A percentile compares a stretch with the other conserved stretches of the same genome.
phyloP scores from a whole-genome alignment of 2,888 invertebrate genomes.

The Chloroclystis v-ata region DNA sequence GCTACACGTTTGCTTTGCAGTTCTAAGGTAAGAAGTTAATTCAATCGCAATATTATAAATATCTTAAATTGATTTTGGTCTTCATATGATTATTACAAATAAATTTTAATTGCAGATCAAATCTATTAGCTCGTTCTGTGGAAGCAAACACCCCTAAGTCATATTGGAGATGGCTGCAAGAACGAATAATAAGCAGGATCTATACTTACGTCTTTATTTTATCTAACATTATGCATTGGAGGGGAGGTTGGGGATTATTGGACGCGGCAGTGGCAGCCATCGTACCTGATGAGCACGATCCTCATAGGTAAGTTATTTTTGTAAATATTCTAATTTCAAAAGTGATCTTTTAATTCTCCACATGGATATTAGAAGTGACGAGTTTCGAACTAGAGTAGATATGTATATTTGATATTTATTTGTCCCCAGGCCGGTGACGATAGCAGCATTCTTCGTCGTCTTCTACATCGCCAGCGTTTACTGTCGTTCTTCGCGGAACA shows the following conservation, averaged over 20 bases:
- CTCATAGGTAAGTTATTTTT: slow-evolving; percentile 46
- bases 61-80: neutral
- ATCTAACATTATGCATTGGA: slow-evolving; percentile 91
- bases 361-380: too few relatives aligned
- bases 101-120: slow-evolving; percentile 48
- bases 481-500: slow-evolving; percentile 71
- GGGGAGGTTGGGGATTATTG: slow-evolving; percentile 88
- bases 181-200: slow-evolving; percentile 77
- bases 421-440: slow-evolving; percentile 47
- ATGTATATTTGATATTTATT: neutral
- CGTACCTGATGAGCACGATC: slow-evolving; percentile 42
- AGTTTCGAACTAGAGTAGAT: too few relatives aligned
- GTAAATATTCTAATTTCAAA: neutral
- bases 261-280: slow-evolving; percentile 80
- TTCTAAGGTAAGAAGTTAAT: slow-evolving; percentile 56
- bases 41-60: neutral
- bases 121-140: slow-evolving; percentile 49
- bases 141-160: slow-evolving; percentile 16
- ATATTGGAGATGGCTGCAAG: slow-evolving; percentile 47
- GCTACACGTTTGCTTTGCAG: slow-evolving; percentile 76
- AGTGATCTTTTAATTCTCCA: too few relatives aligned
- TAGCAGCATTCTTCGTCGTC: slow-evolving; percentile 40
- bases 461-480: slow-evolving; percentile 42
- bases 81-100: too few relatives aligned
- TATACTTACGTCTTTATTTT: slow-evolving; percentile 87